Evolutionary conservation across 1,140 invertebrate genomes (phyloP).

Genomic region (Drosophila ficusphila): DNA sequence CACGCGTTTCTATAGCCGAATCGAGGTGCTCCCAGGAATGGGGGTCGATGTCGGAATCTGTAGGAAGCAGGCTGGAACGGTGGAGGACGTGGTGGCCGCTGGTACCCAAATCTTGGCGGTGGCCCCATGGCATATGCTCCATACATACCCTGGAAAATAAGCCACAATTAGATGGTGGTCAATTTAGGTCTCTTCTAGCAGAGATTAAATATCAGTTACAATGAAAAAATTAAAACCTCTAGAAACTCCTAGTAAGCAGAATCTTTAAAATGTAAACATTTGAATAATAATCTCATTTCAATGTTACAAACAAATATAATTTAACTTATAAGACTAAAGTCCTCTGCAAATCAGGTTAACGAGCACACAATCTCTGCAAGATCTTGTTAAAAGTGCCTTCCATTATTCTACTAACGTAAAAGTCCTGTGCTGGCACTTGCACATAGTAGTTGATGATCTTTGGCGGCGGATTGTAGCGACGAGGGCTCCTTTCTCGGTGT

Average conservation of each 20-base stretch:
- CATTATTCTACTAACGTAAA: conserved; percentile 38
- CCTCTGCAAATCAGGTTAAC: no score
- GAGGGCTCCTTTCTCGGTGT: conserved; percentile 22
- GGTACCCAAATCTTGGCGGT: conserved; percentile 16
- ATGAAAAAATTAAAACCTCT: no score
- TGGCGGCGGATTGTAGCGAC: conserved; percentile 29
- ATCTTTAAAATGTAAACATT: no score
- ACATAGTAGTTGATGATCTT: conserved; percentile 61
- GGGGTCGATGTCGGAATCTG: conserved; percentile 16
- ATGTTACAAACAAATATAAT: no score
- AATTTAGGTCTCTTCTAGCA: not conserved
- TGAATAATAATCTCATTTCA: no score
- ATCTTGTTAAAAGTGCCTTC: not conserved
- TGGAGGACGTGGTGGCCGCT: conserved; percentile 14
- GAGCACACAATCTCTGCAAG: not conserved
- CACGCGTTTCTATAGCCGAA: conserved; percentile 40
- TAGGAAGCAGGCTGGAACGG: not conserved
- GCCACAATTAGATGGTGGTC: not conserved
- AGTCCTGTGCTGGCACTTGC: conserved; percentile 58
- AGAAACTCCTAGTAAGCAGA: no score
- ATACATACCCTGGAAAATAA: conserved; percentile 38
- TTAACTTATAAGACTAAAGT: no score
- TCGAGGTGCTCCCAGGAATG: conserved; percentile 2
- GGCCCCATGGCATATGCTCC: conserved; percentile 26
- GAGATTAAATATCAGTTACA: no score